Evolutionary conservation across 2,113 vertebrate genomes (phyloP), one percentile per base, ranked within the genome.

Genomic region (Pampusana beccarii): DNA sequence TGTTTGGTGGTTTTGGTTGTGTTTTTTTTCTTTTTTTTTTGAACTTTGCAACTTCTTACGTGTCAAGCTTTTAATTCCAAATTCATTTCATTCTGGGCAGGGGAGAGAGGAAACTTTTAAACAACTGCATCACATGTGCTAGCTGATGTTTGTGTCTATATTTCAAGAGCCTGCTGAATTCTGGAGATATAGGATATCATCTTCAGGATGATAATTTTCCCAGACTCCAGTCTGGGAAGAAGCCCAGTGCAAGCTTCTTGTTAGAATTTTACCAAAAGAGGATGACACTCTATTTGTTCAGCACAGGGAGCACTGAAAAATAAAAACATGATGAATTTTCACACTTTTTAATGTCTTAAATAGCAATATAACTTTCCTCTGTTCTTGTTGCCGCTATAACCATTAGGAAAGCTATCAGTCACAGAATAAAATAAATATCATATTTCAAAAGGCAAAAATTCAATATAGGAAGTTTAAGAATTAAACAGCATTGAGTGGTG

Each of bases 391-490:
- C 46, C 33, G 50, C 50, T 72, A 3, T 50, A 74, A 50, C 31
- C 36, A 87, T 86, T 88, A 69, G 17, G 34, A 93, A 78, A 80
- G 23, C 44, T 6, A 92, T 69, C 54, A 62, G 51, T 89, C 73
- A 77, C 34, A 93, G 42, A 92, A 17, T 50, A 60, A 95, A 90
- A 96, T 69, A 95, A 77, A 80, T 80, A 88, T 24, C 50, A 58
- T n/a, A 38, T 65, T 93, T 85, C 53, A 75, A 91, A 84, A 80
- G 36, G 28, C 21, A 85, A 74, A 46, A 66, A 74, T 50, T 74
- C 34, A 60, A 16, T 29, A 46, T 20, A 80, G 29, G 57, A 51
- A 80, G 13, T 83, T 86, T 71, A 80, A 83, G 25, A 73, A 93
- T 80, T 94, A 81, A 90, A 75, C 23, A 54, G 17, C 46, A 80